Base-by-base conservation (phyloP, 2,797 vertebrate genomes). In the Tangara arthus region DNA sequence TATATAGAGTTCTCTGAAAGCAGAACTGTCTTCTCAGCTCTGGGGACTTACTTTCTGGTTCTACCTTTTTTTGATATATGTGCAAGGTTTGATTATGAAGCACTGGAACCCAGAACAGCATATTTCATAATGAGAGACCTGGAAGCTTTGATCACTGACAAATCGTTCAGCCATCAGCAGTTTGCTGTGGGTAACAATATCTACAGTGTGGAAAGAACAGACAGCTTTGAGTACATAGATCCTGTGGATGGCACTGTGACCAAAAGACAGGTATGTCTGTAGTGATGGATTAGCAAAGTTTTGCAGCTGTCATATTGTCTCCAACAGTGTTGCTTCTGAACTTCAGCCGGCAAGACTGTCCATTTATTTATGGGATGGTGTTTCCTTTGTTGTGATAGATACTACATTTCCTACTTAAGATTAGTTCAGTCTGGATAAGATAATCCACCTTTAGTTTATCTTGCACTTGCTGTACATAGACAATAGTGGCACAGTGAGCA, bases 211-310 rank as follows among this genome's bases (percentile, higher is more conserved):
- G 99, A 99, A 81, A 99, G 98, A 98, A 98, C 99, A 11, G 99
- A 99, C 97, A 99, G 98, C 97, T 99, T 99, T 72, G 99, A 99
- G 96, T 99, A 99, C 77, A 98, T 99, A 73, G 99, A 99, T 98
- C 99, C 99, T 1, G 99, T 99, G 98, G 99, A 99, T 94, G 99
- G 99, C 94, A 98, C 98, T 8, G 99, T 99, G 95, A 98, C 98
- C 96, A 99, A 99, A 96, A 99, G 99, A 98, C 99, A 99, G 99
- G 99, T 99, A 97, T 95, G 98, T 42, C 35, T 73, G 28, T 68
- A 24, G 39, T 57, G 71, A 21, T 68, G 39, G 24, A 71, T 11
- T 13, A 60, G 14, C n/a, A 32, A 75, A 56, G 18, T 87, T 89
- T 94, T 68, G 55, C 42, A 47, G 17, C 52, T 72, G 16, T 60